Evolutionary conservation across 1,140 invertebrate genomes (phyloP), one percentile per base, ranked within the genome.

Genomic region (Alviniconcha marisindica): DNA sequence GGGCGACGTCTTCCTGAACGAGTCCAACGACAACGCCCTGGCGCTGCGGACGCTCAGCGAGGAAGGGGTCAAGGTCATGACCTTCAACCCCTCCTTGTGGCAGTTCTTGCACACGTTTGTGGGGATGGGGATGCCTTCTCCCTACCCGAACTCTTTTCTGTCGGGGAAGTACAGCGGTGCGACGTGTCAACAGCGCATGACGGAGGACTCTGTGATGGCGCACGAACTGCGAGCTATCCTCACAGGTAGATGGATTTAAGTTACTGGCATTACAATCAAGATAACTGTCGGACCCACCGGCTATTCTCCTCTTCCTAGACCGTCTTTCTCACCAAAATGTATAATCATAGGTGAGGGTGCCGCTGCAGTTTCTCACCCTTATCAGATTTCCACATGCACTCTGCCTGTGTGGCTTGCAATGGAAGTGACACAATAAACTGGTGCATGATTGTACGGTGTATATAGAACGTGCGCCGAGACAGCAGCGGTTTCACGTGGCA

Each of bases 41-140:
- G 83, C 33, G 2, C 51, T 84, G 7, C 14, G 51, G 7, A 73
- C 24, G 7, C 83, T 84, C 24, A n/a, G n/a, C 31, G 56, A 81
- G 18, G 77, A 71, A 36, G 83, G 83, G 33, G 83, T 84, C 24
- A 80, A 73, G 42, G 36, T 84, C 18, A 73, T 36, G 44, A 84
- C 77, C 54, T 84, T 84, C 66, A 74, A 80, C 71, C 77, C 77
- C 33, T 24, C 69, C 40, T 36, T 73, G 14, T 84, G 83, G 83
- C 69, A 77, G 54, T 84, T 84, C 71, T 54, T 84, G 14, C 78
- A 81, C 78, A 81, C 83, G 0, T 84, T 84, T 40, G 63, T 84
- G 63, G 83, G 83, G 21, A 38, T 74, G 10, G 83, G 83, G 21
- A 18, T 84, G 0, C 83, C 83, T 1, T 73, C 77, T 10, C 48